Evolutionary conservation across 2,888 invertebrate genomes (phyloP).

Genomic region (Salpingus planirostris): DNA sequence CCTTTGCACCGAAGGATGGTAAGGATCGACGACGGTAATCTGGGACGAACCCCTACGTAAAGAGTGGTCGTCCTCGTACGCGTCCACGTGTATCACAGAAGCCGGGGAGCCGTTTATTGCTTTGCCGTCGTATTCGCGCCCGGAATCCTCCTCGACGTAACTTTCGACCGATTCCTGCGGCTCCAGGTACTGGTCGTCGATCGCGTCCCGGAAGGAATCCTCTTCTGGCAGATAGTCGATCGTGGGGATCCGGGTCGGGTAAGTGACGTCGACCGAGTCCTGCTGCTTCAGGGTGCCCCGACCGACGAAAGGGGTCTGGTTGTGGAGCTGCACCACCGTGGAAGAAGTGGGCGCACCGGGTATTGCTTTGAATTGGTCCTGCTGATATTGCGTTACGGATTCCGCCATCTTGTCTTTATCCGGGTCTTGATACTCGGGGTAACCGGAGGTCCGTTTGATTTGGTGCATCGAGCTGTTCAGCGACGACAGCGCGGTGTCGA

Average conservation of each 20-base stretch:
- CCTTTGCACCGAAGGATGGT: constrained; percentile 37
- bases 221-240: constrained; percentile 5
- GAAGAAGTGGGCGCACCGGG: constrained; percentile 33
- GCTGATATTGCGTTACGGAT: constrained; percentile 30
- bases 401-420: constrained; percentile 19
- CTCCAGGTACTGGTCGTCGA: constrained; percentile 12
- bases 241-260: constrained; percentile 8
- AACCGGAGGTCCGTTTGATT: constrained; percentile 32
- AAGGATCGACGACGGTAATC: constrained; percentile 49
- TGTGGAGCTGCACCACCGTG: constrained; percentile 28
- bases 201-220: constrained; percentile 4
- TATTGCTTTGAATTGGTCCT: constrained; percentile 38
- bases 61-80: constrained; percentile 29
- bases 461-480: constrained; percentile 39
- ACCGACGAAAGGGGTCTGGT: constrained; percentile 15
- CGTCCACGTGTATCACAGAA: constrained; percentile 42
- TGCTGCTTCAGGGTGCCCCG: constrained; percentile 43
- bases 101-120: constrained; percentile 41
- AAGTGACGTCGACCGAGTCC: constrained; percentile 37
- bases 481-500: constrained; percentile 47
- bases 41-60: constrained; percentile 36
- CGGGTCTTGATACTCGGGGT: constrained; percentile 15
- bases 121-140: constrained; percentile 27
- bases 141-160: constrained; percentile 39
- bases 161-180: constrained; percentile 44